A percentile compares a stretch with the other conserved stretches of the same genome.
phyloP scores from a whole-genome alignment of 2,113 vertebrate genomes.

The Atractosteus spatula region DNA sequence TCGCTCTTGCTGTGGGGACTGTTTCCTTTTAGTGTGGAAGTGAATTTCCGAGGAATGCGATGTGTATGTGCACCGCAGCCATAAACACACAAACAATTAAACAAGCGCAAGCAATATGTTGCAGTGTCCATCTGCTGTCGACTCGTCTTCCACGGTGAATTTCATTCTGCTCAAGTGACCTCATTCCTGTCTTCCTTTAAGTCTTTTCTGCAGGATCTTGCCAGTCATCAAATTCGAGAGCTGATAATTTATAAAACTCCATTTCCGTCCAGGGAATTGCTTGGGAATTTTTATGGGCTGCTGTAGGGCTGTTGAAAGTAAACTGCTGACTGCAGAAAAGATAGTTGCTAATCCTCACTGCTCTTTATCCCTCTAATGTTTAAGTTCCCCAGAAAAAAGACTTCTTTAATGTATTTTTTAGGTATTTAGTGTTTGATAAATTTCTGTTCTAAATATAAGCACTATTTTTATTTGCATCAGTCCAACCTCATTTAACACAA shows the following conservation, averaged over 20 bases:
- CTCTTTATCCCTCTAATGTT: not conserved
- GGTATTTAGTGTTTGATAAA: no score
- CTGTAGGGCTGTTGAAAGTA: slow-evolving; percentile 38
- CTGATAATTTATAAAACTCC: slow-evolving; percentile 23
- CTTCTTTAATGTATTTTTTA: slow-evolving; percentile 15
- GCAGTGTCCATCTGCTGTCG: slow-evolving; percentile 3
- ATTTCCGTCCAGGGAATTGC: slow-evolving; percentile 44
- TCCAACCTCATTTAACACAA: no score
- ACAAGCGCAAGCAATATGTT: not conserved
- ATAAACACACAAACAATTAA: not conserved
- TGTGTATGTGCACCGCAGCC: no score
- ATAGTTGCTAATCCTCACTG: slow-evolving; percentile 30
- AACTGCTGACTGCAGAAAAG: slow-evolving; percentile 55
- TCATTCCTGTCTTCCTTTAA: slow-evolving; percentile 58
- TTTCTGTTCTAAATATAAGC: no score
- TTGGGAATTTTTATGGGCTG: slow-evolving; percentile 29
- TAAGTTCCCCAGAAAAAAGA: slow-evolving; percentile 25
- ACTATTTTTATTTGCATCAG: no score
- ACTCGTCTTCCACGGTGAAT: slow-evolving; percentile 2
- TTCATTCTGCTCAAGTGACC: slow-evolving; percentile 46
- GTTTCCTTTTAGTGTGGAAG: no score
- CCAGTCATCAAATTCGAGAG: slow-evolving; percentile 15
- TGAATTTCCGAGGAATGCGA: no score
- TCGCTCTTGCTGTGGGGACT: no score
- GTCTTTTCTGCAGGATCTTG: slow-evolving; percentile 35